Percentiles rank a stretch among this genome's conserved stretches.
Evolutionary conservation across 2,888 invertebrate species (phyloP).

Genomic region (Sphecodes monilicornis): DNA sequence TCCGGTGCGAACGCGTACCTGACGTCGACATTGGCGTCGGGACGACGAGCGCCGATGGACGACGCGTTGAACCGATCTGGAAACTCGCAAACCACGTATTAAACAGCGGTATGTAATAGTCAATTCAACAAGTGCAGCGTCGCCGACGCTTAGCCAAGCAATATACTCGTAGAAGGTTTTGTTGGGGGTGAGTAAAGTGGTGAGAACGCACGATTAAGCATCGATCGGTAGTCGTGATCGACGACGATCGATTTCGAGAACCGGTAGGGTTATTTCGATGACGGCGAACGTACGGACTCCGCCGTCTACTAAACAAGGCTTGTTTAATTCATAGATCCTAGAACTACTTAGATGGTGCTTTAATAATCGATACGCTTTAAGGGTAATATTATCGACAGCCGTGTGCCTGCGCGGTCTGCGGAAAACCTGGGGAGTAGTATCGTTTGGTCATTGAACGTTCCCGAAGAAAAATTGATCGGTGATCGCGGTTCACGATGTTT

Average conservation of each 20-base stretch:
- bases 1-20: constrained; percentile 13
- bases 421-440: constrained; percentile 25
- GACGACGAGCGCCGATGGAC: constrained; percentile 3
- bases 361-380: constrained; percentile 76
- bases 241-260: constrained; percentile 67
- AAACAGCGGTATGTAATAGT: constrained; percentile 74
- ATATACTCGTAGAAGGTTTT: constrained; percentile 66
- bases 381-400: constrained; percentile 63
- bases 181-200: background rate
- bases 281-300: constrained; percentile 9
- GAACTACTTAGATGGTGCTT: constrained; percentile 77
- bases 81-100: constrained; percentile 51
- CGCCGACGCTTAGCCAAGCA: constrained; percentile 76
- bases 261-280: constrained; percentile 46
- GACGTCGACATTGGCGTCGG: background rate
- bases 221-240: constrained; percentile 65
- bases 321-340: constrained; percentile 70
- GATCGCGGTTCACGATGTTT: background rate
- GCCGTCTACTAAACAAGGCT: constrained; percentile 53
- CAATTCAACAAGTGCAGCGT: constrained; percentile 78
- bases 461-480: background rate
- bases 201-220: constrained; percentile 57
- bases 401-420: constrained; percentile 68
- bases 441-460: constrained; percentile 53
- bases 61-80: constrained; percentile 26